Evolutionary conservation across 2,113 vertebrate genomes (phyloP), one percentile per base, ranked within the genome.

Genomic region (Albula goreensis): DNA sequence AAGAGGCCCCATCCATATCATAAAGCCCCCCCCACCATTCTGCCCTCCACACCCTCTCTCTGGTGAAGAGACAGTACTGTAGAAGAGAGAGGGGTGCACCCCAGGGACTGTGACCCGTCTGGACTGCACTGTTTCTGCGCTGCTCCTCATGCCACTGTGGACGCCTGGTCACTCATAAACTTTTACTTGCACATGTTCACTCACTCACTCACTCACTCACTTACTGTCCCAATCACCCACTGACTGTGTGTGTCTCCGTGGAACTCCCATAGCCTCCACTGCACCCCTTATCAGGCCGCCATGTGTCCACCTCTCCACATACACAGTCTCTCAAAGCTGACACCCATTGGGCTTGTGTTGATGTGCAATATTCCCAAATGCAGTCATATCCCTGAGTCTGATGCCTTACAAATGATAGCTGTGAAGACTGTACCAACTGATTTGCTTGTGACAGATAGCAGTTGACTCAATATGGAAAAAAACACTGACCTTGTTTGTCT

Each of bases 321-420:
- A 81, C 80, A 84, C 2, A 49, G 52, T 81, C 31, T 31, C 66
- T 66, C 86, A 49, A 1, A 49, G 70, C 22, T 74, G 74, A 74
- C 70, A 11, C 9, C 2, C 70, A 31, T 50, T 79, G 31, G 78
- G 15, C 50, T 82, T 41, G 22, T 25, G 19, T 82, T 25, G 4
- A 60, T 15, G 41, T 86, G 85, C 78, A 80, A 66, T 81, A 85
- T 60, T n/a, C 9, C 19, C 52, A 17, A n/a, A 12, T 60, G 84
- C 51, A 25, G 50, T 81, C 51, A n/a, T 89, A 85, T 81, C 89
- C 89, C 56, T 90, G 86, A 88, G 88, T 90, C 89, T 86, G 78
- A 94, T 93, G 94, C 94, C 95, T 96, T 94, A 93, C 86, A 88
- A 88, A 50, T 89, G 80, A 25, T 90, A 93, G 86, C 88, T 92